Evolutionary conservation across 2,797 vertebrate genomes (phyloP), one percentile per base, ranked within the genome.

Genomic region (Craterocephalus amniculus): DNA sequence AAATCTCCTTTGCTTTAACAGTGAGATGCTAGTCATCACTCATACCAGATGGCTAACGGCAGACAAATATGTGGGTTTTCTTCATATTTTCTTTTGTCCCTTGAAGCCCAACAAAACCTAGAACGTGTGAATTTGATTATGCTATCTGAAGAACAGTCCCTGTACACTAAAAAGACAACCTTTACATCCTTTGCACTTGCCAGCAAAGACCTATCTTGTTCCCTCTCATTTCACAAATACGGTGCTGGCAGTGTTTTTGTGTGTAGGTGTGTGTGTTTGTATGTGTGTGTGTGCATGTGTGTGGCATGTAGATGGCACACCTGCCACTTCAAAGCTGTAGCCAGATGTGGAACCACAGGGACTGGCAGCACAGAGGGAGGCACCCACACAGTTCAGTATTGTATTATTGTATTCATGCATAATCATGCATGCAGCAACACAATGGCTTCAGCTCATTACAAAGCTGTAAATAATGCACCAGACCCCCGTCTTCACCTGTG

Each of bases 311-410:
- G 80, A 80, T 80, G 80, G 64, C 74, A 80, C 90, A 93, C 89
- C 89, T 90, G 89, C 72, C 80, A 85, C 86, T 87, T 92, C 90
- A 92, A 92, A 90, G 88, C 74, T 66, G 32, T 13, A 63, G 68
- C 85, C 84, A 86, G 88, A 84, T 89, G 85, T 79, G 83, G 79
- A 74, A 83, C 75, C 81, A 36, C 43, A 52, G 84, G 77, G 81
- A 79, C 79, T 62, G 71, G 72, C 70, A 40, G 72, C 87, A 67
- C 88, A 77, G 80, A 82, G 86, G 89, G 89, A 88, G 79, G 81
- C 70, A 20, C 55, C 79, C 54, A 6, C 79, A 71, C 58, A 66
- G 87, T 88, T 90, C 84, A 80, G 52, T 29, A 26, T 64, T 64
- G 60, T 79, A 85, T 88, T 87, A 81, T 63, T 72, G 36, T 34